Conservation (phyloP, 2,797 vertebrate species). For the Gymnothorax javanicus region DNA sequence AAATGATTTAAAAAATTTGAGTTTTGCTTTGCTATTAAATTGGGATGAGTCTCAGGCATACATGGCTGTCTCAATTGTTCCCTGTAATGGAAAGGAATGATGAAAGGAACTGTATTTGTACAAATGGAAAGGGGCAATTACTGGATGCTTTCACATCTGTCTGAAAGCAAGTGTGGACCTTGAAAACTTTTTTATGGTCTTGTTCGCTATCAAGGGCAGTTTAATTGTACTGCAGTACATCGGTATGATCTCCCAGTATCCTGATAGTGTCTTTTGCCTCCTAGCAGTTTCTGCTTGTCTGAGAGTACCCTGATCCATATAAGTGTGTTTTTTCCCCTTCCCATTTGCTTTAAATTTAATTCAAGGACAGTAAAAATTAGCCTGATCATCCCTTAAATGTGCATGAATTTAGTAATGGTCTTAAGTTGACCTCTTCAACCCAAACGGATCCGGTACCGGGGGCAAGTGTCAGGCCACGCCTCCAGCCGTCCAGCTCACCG, state of each 20-base stretch:
- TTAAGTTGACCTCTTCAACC: constrained; percentile 46
- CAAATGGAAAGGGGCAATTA: constrained; percentile 16
- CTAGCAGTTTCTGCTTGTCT: background rate
- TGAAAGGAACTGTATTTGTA: background rate
- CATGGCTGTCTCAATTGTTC: no score
- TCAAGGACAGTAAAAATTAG: constrained; percentile 29
- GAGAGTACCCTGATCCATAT: background rate
- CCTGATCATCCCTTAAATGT: constrained; percentile 34
- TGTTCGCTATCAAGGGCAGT: constrained; percentile 30
- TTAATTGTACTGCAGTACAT: constrained; percentile 13
- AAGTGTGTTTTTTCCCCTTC: background rate
- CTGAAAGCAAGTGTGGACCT: constrained; percentile 33
- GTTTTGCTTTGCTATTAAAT: no score
- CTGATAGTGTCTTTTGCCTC: background rate
- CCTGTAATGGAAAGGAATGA: background rate
- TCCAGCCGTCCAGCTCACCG: no score
- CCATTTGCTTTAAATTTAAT: constrained; percentile 38
- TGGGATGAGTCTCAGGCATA: no score
- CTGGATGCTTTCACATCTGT: background rate
- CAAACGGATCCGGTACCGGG: constrained; percentile 32
- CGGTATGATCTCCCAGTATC: constrained; percentile 11
- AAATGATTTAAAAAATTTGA: no score
- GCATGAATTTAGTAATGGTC: constrained; percentile 36
- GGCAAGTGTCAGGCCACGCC: no score
- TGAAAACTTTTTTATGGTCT: constrained; percentile 42